A percentile compares a stretch with the other conserved stretches of the same genome.
Evolutionary conservation across 1,140 invertebrate genomes (phyloP).

Genomic region (Drosophila prosaltans): DNA sequence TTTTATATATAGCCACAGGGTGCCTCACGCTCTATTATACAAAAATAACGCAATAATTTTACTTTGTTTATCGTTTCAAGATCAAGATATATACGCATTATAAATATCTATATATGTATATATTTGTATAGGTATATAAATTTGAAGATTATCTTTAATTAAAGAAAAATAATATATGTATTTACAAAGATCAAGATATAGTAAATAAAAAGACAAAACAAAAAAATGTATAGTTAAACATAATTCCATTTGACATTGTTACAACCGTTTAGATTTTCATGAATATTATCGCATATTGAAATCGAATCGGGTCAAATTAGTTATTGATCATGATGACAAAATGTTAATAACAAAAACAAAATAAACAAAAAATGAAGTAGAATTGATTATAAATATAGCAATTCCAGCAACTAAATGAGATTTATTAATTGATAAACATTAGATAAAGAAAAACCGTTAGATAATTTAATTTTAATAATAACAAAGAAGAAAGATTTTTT

Average conservation of each 20-base stretch:
- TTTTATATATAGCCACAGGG: constrained; percentile 46
- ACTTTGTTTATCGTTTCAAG: constrained; percentile 25
- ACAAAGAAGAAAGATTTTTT: too few relatives aligned
- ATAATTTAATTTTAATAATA: too few relatives aligned
- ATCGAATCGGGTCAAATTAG: neutral
- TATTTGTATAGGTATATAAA: constrained; percentile 17
- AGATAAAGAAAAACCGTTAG: too few relatives aligned
- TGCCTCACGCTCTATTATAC: constrained; percentile 32
- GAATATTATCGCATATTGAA: constrained; percentile 16
- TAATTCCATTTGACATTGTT: constrained; percentile 39
- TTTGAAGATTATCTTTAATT: constrained; percentile 44
- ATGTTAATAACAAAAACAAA: neutral
- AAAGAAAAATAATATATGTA: constrained; percentile 44
- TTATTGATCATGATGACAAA: neutral
- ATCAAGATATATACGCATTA: constrained; percentile 5
- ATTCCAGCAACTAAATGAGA: too few relatives aligned
- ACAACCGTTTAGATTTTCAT: constrained; percentile 32
- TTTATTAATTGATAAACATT: too few relatives aligned
- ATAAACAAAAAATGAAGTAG: too few relatives aligned
- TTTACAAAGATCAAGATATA: constrained; percentile 25
- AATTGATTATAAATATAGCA: too few relatives aligned
- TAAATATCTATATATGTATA: neutral
- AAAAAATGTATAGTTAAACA: constrained; percentile 1
- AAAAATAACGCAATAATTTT: constrained; percentile 37
- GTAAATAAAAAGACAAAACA: constrained; percentile 17